Base-by-base conservation (phyloP, 1,140 invertebrate species). In the Chlorops oryzae region DNA sequence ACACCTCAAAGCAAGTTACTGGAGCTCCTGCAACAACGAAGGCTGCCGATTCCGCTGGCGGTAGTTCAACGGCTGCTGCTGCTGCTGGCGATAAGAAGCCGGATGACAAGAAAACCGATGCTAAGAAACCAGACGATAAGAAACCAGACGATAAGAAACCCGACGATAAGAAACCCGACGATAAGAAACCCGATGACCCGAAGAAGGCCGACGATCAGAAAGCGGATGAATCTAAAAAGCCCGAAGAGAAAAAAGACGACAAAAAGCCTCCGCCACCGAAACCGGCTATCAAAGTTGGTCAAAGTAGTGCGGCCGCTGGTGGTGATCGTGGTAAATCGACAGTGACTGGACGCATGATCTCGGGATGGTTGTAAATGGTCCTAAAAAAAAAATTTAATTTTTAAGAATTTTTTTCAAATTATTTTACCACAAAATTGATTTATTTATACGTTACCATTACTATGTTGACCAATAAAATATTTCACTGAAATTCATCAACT, bases 281-380 rank as follows among this genome's bases (percentile, higher is more conserved):
- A 17, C 63, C 66, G 1, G 62, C 56, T 25, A 70, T 67, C 20
- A 70, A 70, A 23, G 66, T 70, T 45, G 67, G 67, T 4, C 64
- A 70, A 40, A 70, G 67, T 49, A 65, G 62, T 46, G 67, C 67
- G 6, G 67, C 64, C 7, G 67, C 67, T 2, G 67, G 67, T 20
- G 67, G 67, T 12, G 67, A 70, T n/a, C 59, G 67, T 9, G 67
- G 67, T 21, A 70, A 70, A 43, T 70, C 67, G 2, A 68, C 65
- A 15, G 67, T 70, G 23, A 70, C 67, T 2, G 67, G 67, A n/a
- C 64, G 67, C 47, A 70, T 70, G 67, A 70, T 70, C 38, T 70
- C 67, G 18, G 67, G 67, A 28, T 70, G 67, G 67, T 53, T 70
- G 5, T 57, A 54, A 54, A 5, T 6, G 27, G 24, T 6, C 18